Base-by-base conservation (phyloP, 2,888 invertebrate genomes). In the Palloptera scutellata region DNA sequence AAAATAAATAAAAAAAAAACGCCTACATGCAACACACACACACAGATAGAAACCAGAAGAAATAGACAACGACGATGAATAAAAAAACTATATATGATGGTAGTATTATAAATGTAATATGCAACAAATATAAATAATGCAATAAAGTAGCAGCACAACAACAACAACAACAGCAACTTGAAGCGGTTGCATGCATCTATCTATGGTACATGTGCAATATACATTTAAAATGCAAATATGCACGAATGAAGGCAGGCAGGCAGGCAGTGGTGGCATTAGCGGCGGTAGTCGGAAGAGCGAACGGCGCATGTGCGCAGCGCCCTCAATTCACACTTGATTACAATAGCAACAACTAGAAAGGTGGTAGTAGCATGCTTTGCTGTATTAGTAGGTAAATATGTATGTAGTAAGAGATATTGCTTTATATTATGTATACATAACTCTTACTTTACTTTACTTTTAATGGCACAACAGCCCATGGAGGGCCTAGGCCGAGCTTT, bases 291-390 rank as follows among this genome's bases (percentile, higher is more conserved):
- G 30, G 30, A 2, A 30, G 30, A 30, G 30, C 30, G 30, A 30
- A 6, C 30, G 30, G 65, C 43, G 65, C 65, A 65, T 65, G 60
- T 54, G 61, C 70, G 73, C 68, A 66, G 77, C 79, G 82, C 79
- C 82, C 81, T 81, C 81, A 77, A 82, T 81, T 81, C 79, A 78
- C 79, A 80, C 81, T 79, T 78, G 78, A 76, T 77, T 69, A 70
- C 63, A 68, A 64, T 19, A 65, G 51, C 58, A 61, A 40, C 61
- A 64, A 58, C 42, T 43, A 42, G 15, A 61, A 55, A 19, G 55
- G 40, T 41, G 17, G 45, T 58, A 51, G 43, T 57, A 20, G 40
- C 6, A 30, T 30, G 6, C 3, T 30, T 30, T 30, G 30, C 6
- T 30, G 30, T 6, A 30, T 30, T 30, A 30, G 30, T 30, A 30